Evolutionary conservation across 2,888 invertebrate species (phyloP), one percentile per base, ranked within the genome.

Genomic region (Leptopilina drosophilae): DNA sequence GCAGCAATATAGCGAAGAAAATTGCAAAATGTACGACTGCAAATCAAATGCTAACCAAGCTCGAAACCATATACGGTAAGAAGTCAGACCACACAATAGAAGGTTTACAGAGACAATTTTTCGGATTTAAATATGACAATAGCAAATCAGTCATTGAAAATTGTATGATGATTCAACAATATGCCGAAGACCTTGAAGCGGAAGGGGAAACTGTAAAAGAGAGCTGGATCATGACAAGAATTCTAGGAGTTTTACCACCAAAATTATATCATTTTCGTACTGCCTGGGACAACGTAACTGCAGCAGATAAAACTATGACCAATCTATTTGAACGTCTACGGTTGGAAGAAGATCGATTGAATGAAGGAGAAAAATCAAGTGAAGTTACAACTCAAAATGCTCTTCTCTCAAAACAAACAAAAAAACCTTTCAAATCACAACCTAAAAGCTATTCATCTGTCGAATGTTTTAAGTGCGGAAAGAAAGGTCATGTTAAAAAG

Each of bases 231-330:
- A 81, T 85, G 78, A 80, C 82, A 0, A 82, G 82, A 82, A 86
- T 85, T 33, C 66, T 85, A 20, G 81, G 80, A 67, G 82, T 83
- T 53, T 75, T 87, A 20, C 85, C 87, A 46, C 76, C 78, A 8
- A 85, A 85, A 76, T 77, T 87, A 5, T 64, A 85, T 81, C 85
- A 87, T 40, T 85, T 87, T 77, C 76, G 85, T 67, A 84, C 84
- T 53, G 82, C 82, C 33, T 87, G 85, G 86, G 83, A 85, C 26
- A 83, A 82, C 69, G 81, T 83, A 7, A 80, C 26, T 66, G 62
- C 77, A 40, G 9, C 8, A 33, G 81, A 83, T 9, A 83, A 81
- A 49, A 49, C 49, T 49, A 49, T 49, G 4, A 49, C 12, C 1
- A 49, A 49, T 11, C 26, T 80, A 15, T 53, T 81, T 53, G 81